These are phyloP conservation scores for Axinella damicornis DNA, from an alignment of 37 sponge, comb jelly and placozoan genomes.

Conservation along the genomic window DNA sequence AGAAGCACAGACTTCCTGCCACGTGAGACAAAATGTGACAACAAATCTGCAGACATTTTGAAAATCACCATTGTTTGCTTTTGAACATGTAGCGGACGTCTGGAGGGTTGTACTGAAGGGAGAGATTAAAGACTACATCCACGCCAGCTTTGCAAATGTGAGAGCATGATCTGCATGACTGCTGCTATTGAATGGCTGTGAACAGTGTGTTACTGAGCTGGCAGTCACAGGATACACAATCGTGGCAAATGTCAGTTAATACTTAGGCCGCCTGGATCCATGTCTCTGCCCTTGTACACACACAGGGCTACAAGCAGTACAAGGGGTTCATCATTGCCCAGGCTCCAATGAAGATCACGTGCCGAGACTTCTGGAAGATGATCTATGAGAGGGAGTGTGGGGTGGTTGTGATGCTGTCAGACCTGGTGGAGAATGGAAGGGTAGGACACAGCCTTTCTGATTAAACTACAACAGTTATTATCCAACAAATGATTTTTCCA, in stretches of 20 bases:
- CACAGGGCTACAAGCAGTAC: constrained; percentile 61
- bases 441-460: background rate
- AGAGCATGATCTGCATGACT: too few species aligned
- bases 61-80: background rate
- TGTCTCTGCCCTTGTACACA: too few species aligned
- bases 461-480: too few species aligned
- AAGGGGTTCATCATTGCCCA: constrained; percentile 63
- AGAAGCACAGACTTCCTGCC: constrained; percentile 46
- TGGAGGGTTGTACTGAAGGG: constrained; percentile 36
- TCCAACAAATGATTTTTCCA: too few species aligned
- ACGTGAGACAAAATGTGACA: constrained; percentile 4
- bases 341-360: constrained; percentile 47
- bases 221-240: too few species aligned
- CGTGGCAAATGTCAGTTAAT: too few species aligned
- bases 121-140: too few species aligned
- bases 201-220: too few species aligned
- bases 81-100: constrained; percentile 10
- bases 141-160: too few species aligned
- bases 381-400: constrained; percentile 50
- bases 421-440: constrained; percentile 13
- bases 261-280: background rate
- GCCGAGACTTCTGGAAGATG: constrained; percentile 72
- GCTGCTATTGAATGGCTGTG: too few species aligned
- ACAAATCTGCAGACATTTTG: background rate
- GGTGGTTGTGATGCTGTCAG: constrained; percentile 65